Percentiles rank a stretch among this genome's conserved stretches.
These are phyloP conservation scores for Arctopsyche grandis DNA, from an alignment of 1,140 invertebrate species.

Conservation along the genomic window DNA sequence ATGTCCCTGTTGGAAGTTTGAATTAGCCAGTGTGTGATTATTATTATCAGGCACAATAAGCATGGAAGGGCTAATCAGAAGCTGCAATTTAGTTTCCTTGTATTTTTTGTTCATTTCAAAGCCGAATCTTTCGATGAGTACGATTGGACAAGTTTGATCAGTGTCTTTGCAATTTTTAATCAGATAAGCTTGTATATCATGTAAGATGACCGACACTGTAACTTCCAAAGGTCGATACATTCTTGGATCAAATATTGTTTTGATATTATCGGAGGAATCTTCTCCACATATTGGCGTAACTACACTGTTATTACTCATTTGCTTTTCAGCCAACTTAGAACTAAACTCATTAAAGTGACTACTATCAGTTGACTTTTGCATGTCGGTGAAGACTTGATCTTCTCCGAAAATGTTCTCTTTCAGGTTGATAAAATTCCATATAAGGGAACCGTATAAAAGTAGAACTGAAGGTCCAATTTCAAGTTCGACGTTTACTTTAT, in stretches of 20 bases:
- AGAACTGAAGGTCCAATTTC: slow-evolving; percentile 93
- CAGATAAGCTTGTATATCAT: slow-evolving; percentile 94
- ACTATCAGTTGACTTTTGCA: slow-evolving; percentile 75
- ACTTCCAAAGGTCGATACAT: slow-evolving; percentile 90
- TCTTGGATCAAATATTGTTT: slow-evolving; percentile 82
- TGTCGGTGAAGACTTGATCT: slow-evolving; percentile 93
- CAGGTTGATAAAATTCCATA: slow-evolving; percentile 88
- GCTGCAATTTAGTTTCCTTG: slow-evolving; percentile 89
- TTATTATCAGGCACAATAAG: slow-evolving; percentile 81
- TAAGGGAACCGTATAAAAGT: slow-evolving; percentile 88
- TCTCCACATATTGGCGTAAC: slow-evolving; percentile 69
- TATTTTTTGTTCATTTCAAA: slow-evolving; percentile 97
- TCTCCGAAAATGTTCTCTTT: slow-evolving; percentile 98
- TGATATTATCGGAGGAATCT: slow-evolving; percentile 66
- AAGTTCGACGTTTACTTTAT: slow-evolving; percentile 89
- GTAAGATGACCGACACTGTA: slow-evolving; percentile 91
- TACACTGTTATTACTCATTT: slow-evolving; percentile 60
- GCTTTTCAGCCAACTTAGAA: slow-evolving; percentile 65
- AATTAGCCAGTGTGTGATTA: slow-evolving; percentile 70
- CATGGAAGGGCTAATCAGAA: slow-evolving; percentile 90
- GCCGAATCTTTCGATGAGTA: slow-evolving; percentile 89
- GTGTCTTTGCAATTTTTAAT: slow-evolving; percentile 88
- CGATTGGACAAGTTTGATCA: slow-evolving; percentile 90
- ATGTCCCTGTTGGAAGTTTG: slow-evolving; percentile 88
- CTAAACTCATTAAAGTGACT: slow-evolving; percentile 65